phyloP scores from a whole-genome alignment of 2,797 vertebrate species.

The Cichlasoma orientale region DNA sequence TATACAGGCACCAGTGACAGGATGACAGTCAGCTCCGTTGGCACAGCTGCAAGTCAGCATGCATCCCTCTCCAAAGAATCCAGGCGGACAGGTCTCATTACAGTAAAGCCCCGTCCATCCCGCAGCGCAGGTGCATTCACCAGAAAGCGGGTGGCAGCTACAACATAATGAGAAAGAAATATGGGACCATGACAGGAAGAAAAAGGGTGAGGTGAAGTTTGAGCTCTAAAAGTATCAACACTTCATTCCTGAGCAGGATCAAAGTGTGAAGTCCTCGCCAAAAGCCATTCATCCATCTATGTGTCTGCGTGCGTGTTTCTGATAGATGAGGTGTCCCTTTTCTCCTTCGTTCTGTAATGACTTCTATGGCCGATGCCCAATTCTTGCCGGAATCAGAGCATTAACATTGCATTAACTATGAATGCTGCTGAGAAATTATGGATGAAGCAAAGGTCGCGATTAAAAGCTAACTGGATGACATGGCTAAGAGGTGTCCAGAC shows the following conservation, averaged over 20 bases:
- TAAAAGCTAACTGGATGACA: slow-evolving; percentile 78
- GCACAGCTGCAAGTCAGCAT: slow-evolving; percentile 87
- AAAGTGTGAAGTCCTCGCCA: slow-evolving; percentile 54
- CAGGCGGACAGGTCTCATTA: slow-evolving; percentile 92
- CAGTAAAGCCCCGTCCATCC: slow-evolving; percentile 96
- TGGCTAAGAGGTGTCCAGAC: slow-evolving; percentile 71
- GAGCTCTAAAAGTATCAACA: slow-evolving; percentile 48
- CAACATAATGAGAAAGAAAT: slow-evolving; percentile 58
- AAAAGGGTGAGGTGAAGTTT: slow-evolving; percentile 41
- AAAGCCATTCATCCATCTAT: slow-evolving; percentile 64
- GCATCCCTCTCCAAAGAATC: slow-evolving; percentile 90
- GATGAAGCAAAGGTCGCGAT: slow-evolving; percentile 81
- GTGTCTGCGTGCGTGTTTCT: slow-evolving; percentile 53
- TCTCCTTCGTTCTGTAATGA: slow-evolving; percentile 79
- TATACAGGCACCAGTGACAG: slow-evolving; percentile 87
- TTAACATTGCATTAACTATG: slow-evolving; percentile 82
- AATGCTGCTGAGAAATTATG: slow-evolving; percentile 79
- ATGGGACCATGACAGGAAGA: slow-evolving; percentile 48
- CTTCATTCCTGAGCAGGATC: slow-evolving; percentile 57
- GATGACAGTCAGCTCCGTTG: slow-evolving; percentile 93
- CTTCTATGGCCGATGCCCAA: slow-evolving; percentile 64
- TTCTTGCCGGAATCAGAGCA: slow-evolving; percentile 74
- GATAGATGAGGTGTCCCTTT: slow-evolving; percentile 72
- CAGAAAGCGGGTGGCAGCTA: slow-evolving; percentile 97
- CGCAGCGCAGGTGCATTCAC: slow-evolving; percentile 91